A percentile compares a stretch with the other conserved stretches of the same genome.
These are phyloP conservation scores for Sorex maritimensis DNA, from an alignment of 2,797 vertebrate species.

Conservation along the genomic window DNA sequence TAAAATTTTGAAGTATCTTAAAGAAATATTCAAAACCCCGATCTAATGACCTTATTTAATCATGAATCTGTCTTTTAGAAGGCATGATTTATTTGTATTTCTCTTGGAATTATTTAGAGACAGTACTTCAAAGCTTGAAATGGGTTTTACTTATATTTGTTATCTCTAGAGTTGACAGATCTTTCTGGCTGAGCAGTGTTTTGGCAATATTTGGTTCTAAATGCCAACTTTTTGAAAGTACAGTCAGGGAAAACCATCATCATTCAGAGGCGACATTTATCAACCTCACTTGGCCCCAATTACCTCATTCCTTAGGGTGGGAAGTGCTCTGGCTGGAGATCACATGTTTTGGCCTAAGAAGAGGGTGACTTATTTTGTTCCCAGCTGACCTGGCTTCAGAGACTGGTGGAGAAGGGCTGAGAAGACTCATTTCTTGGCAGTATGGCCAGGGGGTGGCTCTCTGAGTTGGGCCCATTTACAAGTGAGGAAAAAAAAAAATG, in stretches of 20 bases:
- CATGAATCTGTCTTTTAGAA: slow-evolving; percentile 27
- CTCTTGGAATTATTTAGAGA: not conserved
- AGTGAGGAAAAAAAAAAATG: not conserved
- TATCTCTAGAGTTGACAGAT: slow-evolving; percentile 56
- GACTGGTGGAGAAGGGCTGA: slow-evolving; percentile 8
- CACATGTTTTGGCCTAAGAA: slow-evolving; percentile 63
- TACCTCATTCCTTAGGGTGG: slow-evolving; percentile 39
- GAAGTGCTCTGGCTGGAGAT: slow-evolving; percentile 29
- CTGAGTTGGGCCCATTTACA: not conserved
- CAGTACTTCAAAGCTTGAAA: slow-evolving; percentile 64
- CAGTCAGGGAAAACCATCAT: slow-evolving; percentile 41
- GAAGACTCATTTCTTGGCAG: slow-evolving; percentile 72
- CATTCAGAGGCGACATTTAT: not conserved
- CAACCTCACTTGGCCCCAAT: slow-evolving; percentile 67
- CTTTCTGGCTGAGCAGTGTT: slow-evolving; percentile 45
- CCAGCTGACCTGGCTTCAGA: not conserved
- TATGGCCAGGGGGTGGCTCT: not conserved
- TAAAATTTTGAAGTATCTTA: slow-evolving; percentile 34
- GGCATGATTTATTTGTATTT: slow-evolving; percentile 60
- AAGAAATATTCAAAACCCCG: slow-evolving; percentile 13
- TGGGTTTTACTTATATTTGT: slow-evolving; percentile 48
- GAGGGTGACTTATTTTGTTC: slow-evolving; percentile 65
- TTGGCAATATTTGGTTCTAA: slow-evolving; percentile 53
- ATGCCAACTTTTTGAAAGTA: slow-evolving; percentile 40
- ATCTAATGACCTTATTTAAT: not conserved